phyloP scores from a whole-genome alignment of 2,113 vertebrate species.

The Callorhinus ursinus region DNA sequence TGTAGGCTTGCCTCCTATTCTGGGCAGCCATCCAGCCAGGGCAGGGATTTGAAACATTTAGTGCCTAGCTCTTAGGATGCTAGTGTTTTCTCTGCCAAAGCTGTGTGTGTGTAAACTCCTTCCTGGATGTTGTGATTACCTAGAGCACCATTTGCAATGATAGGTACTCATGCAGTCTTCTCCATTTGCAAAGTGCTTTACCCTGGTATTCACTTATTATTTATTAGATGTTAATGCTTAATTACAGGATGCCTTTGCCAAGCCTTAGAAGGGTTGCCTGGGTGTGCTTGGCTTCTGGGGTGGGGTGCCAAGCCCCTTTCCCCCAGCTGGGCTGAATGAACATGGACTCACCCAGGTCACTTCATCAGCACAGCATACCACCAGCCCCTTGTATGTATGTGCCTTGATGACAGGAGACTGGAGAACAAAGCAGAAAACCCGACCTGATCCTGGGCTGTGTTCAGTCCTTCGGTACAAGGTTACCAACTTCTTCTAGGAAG shows the following conservation, averaged over 20 bases:
- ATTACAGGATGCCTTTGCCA: neutral
- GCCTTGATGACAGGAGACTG: neutral
- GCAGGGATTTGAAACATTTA: neutral
- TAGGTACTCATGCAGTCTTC: neutral
- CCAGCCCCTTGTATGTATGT: neutral
- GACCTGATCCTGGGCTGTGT: too few species aligned
- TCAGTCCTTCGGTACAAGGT: neutral
- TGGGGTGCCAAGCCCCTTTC: neutral
- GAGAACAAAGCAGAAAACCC: neutral
- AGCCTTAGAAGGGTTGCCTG: neutral
- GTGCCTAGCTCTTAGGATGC: neutral
- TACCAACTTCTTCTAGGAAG: neutral
- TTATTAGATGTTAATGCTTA: constrained; percentile 45
- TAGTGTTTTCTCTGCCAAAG: constrained; percentile 30
- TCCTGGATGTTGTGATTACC: neutral
- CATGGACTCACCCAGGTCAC: neutral
- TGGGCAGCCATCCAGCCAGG: constrained; percentile 46
- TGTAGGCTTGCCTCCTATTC: neutral
- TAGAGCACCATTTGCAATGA: neutral
- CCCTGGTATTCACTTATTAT: constrained; percentile 16
- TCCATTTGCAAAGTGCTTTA: constrained; percentile 18
- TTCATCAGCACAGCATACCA: neutral
- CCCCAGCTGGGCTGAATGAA: neutral
- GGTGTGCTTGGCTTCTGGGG: neutral
- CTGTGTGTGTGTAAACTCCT: neutral